Evolutionary conservation across 2,113 vertebrate species (phyloP).

Genomic region (Leptocoma aspasia): DNA sequence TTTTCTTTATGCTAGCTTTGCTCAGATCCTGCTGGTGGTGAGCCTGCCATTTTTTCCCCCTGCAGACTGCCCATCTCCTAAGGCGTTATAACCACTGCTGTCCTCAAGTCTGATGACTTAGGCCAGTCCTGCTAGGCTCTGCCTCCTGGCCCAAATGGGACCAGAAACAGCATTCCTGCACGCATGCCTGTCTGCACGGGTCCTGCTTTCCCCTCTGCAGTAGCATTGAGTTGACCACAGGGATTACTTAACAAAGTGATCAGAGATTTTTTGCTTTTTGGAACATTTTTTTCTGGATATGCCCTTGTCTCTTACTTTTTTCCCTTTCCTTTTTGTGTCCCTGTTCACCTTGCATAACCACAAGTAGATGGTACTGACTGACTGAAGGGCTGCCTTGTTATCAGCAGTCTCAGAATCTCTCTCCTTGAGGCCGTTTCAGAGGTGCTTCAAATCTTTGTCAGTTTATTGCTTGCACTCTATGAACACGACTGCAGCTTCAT

Average conservation of each 20-base stretch:
- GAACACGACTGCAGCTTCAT: background rate
- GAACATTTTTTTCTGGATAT: background rate
- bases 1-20: background rate
- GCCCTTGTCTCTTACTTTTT: background rate
- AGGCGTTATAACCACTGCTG: background rate
- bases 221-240: background rate
- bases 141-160: background rate
- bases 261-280: background rate
- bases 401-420: background rate
- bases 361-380: background rate
- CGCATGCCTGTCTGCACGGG: rapidly evolving
- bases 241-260: background rate
- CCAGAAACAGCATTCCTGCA: background rate
- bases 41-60: background rate
- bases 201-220: background rate
- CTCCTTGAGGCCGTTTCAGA: background rate
- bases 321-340: background rate
- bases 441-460: background rate
- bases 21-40: background rate
- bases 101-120: background rate
- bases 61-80: background rate
- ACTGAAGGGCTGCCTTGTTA: background rate
- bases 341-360: background rate
- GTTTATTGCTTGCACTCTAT: background rate
- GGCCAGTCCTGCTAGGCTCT: background rate